Percentiles rank a stretch among this genome's conserved stretches.
Conservation (phyloP, 1,140 invertebrate genomes). For the Pseudomyrmex pallidus region DNA sequence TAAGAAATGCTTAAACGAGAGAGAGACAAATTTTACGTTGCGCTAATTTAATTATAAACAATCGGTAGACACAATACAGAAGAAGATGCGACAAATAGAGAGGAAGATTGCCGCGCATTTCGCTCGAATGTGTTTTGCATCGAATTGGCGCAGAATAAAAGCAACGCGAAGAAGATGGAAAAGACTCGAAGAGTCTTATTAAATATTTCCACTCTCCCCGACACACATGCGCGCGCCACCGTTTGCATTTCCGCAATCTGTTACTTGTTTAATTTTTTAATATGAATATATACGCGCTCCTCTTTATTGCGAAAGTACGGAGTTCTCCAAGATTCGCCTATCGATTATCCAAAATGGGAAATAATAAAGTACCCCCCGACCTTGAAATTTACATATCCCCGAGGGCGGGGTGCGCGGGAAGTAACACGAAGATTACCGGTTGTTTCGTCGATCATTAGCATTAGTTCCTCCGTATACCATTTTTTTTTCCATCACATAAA, state of each 20-base stretch:
- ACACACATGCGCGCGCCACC: neutral
- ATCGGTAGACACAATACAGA: neutral
- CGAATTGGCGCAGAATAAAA: constrained; percentile 47
- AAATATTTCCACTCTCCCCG: neutral
- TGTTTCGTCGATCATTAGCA: constrained; percentile 7
- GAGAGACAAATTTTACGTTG: neutral
- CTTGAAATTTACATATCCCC: constrained; percentile 68
- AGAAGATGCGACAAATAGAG: neutral
- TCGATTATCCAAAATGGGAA: constrained; percentile 53
- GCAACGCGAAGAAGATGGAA: constrained; percentile 17
- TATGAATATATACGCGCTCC: constrained; percentile 23
- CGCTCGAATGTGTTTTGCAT: neutral
- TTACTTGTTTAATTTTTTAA: constrained; percentile 47
- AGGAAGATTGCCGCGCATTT: neutral
- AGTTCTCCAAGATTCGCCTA: neutral
- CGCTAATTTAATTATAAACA: constrained; percentile 8
- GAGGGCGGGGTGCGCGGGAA: constrained; percentile 20
- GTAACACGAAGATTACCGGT: constrained; percentile 48
- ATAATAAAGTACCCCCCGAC: constrained; percentile 44
- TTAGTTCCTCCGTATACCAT: neutral
- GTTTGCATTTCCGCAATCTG: constrained; percentile 14
- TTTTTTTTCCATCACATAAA: neutral
- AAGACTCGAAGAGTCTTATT: neutral
- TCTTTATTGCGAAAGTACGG: neutral
- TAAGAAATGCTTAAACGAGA: neutral